phyloP scores from a whole-genome alignment of 2,888 invertebrate species.

The Scaptomyza reducta region DNA sequence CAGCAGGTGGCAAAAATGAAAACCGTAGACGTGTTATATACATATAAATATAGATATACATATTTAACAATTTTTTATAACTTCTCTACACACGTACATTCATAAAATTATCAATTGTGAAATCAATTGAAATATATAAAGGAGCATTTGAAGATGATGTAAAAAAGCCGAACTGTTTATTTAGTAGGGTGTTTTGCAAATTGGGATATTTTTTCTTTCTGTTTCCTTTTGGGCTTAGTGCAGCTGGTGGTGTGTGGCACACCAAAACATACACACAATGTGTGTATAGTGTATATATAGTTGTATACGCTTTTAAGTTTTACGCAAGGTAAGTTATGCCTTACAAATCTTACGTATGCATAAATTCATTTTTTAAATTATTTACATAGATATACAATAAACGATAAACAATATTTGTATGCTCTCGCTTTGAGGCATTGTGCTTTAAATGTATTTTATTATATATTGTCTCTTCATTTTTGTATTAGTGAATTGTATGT shows the following conservation, averaged over 20 bases:
- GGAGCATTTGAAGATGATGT: slow-evolving; percentile 16
- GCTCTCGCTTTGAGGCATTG: slow-evolving; percentile 7
- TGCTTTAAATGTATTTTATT: slow-evolving; percentile 19
- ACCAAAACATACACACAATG: slow-evolving; percentile 35
- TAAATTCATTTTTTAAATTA: slow-evolving; percentile 22
- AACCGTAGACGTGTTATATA: slow-evolving; percentile 44
- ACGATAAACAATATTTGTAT: slow-evolving; percentile 17
- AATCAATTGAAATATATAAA: slow-evolving; percentile 46
- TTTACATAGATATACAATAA: slow-evolving; percentile 19
- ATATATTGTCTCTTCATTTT: not conserved
- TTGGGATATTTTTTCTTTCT: slow-evolving; percentile 8
- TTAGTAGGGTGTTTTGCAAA: slow-evolving; percentile 25
- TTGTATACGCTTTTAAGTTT: slow-evolving; percentile 58
- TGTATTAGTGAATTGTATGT: slow-evolving; percentile 10
- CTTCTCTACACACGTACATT: slow-evolving; percentile 34
- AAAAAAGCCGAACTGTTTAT: slow-evolving; percentile 24
- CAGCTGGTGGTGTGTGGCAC: slow-evolving; percentile 36
- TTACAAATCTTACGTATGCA: slow-evolving; percentile 50
- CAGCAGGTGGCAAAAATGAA: slow-evolving; percentile 10
- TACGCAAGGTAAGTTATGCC: slow-evolving; percentile 57
- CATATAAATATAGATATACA: slow-evolving; percentile 25
- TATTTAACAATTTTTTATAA: slow-evolving; percentile 53
- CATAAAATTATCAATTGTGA: slow-evolving; percentile 45
- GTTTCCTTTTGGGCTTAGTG: slow-evolving; percentile 32
- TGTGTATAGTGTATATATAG: slow-evolving; percentile 35